Evolutionary conservation across 2,797 vertebrate genomes (phyloP), one percentile per base, ranked within the genome.

Genomic region (Bovichtus variegatus): DNA sequence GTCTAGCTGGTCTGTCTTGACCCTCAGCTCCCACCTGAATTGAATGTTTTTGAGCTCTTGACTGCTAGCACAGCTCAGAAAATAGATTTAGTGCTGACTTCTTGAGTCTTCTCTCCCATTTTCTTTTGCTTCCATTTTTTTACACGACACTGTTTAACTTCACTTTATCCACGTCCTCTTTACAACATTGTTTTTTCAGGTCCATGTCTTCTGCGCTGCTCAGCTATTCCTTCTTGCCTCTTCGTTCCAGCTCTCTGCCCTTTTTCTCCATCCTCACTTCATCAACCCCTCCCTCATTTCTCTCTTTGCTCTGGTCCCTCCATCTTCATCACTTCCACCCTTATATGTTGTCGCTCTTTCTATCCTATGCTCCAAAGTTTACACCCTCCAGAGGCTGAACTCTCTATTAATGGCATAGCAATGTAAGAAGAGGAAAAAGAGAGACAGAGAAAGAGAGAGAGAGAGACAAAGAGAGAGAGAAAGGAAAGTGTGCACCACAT

Each of bases 341-440:
- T 81, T 8, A 76, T 16, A 73, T 43, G 72, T 64, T 61, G 49
- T 78, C 41, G 2, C 62, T 89, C 55, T 73, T 59, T 79, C 44
- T 27, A 64, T 60, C 15, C 57, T 36, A 38, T 1, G 10, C 71
- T 84, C 59, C 71, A 75, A 71, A 53, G 73, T 82, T 85, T 80
- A 59, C 58, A 50, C 86, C 74, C 85, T 89, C 86, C 57, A 43
- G 80, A 86, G 80, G 83, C 64, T 84, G 74, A 76, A 47, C 44
- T 58, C 65, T 74, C 85, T 92, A 91, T 92, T 90, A 92, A 90
- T 90, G 94, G 87, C 78, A 80, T 61, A 59, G 67, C 50, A 60
- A 53, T 76, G 78, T 81, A 80, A 74, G 67, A 67, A 58, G 63
- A 71, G 65, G 63, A 68, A 57, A 19, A 44, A 11, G 21, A 70